Base-by-base conservation (phyloP, 1,140 invertebrate genomes). In the Aphaenogaster rudis region DNA sequence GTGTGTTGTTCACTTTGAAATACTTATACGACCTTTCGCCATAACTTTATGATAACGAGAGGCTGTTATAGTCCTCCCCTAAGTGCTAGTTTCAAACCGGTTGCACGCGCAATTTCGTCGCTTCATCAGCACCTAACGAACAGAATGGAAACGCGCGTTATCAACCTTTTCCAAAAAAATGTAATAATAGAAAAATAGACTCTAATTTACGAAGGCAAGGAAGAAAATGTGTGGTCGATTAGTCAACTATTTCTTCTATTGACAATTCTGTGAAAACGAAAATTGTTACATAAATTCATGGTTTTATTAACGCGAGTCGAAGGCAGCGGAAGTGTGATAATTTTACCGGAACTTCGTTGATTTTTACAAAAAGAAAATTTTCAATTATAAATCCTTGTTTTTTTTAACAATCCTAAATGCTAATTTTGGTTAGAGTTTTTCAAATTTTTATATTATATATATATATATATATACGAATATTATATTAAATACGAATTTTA, bases 41-140 rank as follows among this genome's bases (percentile, higher is more conserved):
- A 59, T 72, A 82, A 82, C 3, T 59, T 82, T 48, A 61, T 74
- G 45, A 74, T 84, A 82, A 82, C 9, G 21, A 76, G 9, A 28
- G 3, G 15, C 6, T 45, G 21, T 79, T 74, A 61, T 17, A 15
- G 9, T 42, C 3, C 28, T 17, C 21, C n/a, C 11, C 1, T 21
- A 39, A 59, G 17, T 67, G 69, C 45, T 50, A n/a, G n/a, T 28
- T 74, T 59, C 15, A 17, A 88, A 90, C 74, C 33, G 69, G 71
- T 89, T 78, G 54, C 28, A 28, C 33, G 42, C 8, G 7, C 57
- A 36, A 3, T 28, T 66, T 54, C 42, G 8, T 57, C 48, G 15
- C 17, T 71, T 80, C 33, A 81, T 69, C 69, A 61, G 59, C 13
- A 74, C 1, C 8, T 52, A 72, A 15, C 33, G 28, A 50, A 71